Conservation (phyloP, 2,888 invertebrate species). For the Thereva nobilitata region DNA sequence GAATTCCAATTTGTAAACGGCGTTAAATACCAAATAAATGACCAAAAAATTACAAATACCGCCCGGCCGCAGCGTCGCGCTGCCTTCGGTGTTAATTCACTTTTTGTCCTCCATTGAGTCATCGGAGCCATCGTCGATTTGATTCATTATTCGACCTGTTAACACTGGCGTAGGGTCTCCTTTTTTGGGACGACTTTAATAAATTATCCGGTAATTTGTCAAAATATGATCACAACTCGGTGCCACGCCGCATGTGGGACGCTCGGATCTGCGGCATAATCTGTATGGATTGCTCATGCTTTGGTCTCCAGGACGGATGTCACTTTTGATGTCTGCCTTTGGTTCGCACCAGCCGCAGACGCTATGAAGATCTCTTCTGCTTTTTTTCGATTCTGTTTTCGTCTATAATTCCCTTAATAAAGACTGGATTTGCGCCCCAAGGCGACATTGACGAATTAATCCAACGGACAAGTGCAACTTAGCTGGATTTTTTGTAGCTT, state of each 20-base stretch:
- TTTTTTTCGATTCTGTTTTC: slow-evolving; percentile 9
- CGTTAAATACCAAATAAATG: slow-evolving; percentile 36
- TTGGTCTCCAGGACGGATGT: slow-evolving; percentile 26
- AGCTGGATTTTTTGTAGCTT: too few relatives aligned
- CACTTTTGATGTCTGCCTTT: not conserved
- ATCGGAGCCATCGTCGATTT: slow-evolving; percentile 28
- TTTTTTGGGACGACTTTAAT: slow-evolving; percentile 34
- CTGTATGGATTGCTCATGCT: slow-evolving; percentile 27
- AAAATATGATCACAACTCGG: slow-evolving; percentile 34
- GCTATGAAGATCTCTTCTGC: too few relatives aligned
- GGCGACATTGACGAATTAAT: slow-evolving; percentile 34
- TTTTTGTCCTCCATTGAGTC: slow-evolving; percentile 32
- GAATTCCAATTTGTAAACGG: slow-evolving; percentile 35
- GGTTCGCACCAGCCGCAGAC: too few relatives aligned
- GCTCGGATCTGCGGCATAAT: slow-evolving; percentile 17
- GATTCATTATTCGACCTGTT: slow-evolving; percentile 35
- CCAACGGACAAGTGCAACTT: too few relatives aligned
- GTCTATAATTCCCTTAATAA: slow-evolving; percentile 6
- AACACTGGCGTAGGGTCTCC: slow-evolving; percentile 3
- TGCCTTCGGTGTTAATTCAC: slow-evolving; percentile 12
- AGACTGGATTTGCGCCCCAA: slow-evolving; percentile 25
- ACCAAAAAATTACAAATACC: slow-evolving; percentile 1
- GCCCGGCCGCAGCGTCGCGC: not conserved
- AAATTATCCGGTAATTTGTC: slow-evolving; percentile 36
- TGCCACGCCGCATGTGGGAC: not conserved